Conservation (phyloP, 2,888 invertebrate genomes). For the Didymodactylos carnosus region DNA sequence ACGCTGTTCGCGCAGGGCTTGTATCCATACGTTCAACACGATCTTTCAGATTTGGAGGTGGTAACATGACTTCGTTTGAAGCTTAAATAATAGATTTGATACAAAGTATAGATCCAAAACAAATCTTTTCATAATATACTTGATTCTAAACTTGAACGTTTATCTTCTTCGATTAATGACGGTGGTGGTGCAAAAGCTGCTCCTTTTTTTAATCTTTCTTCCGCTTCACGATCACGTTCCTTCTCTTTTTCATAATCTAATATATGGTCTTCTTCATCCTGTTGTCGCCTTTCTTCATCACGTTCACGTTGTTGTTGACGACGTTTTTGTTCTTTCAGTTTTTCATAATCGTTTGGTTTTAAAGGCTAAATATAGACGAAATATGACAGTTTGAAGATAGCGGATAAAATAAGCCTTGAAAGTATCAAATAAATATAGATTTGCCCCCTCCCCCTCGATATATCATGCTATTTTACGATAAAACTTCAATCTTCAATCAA, state of each 20-base stretch:
- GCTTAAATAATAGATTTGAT: too few relatives aligned
- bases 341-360: slow-evolving; percentile 95
- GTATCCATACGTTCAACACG: neutral
- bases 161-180: slow-evolving; percentile 50
- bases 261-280: neutral
- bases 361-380: too few relatives aligned
- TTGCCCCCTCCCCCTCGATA: too few relatives aligned
- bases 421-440: too few relatives aligned
- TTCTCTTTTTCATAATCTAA: neutral
- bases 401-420: too few relatives aligned
- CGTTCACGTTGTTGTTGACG: slow-evolving; percentile 12
- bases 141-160: slow-evolving; percentile 15
- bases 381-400: too few relatives aligned
- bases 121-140: too few relatives aligned
- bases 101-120: too few relatives aligned
- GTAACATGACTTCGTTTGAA: too few relatives aligned
- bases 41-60: neutral
- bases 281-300: neutral
- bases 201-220: neutral
- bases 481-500: too few relatives aligned
- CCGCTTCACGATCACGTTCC: neutral
- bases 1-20: too few relatives aligned
- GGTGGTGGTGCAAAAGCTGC: slow-evolving; percentile 81
- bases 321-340: slow-evolving; percentile 30
- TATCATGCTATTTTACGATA: too few relatives aligned